Base-by-base conservation (phyloP, 2,113 vertebrate species). In the Desmodus rotundus region DNA sequence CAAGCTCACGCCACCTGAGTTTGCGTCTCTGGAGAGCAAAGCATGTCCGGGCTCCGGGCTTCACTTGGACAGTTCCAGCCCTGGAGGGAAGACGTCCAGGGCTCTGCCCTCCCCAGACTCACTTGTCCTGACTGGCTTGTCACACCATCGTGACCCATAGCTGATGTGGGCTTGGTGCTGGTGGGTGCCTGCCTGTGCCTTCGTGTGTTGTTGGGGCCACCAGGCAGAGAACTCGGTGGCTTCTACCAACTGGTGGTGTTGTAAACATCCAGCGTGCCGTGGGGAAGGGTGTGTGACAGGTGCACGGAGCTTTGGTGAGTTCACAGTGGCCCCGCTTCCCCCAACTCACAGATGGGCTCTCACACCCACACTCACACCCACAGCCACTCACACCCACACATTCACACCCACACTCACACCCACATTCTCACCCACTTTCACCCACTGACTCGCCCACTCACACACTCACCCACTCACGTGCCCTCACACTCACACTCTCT, bases 391-490 rank as follows among this genome's bases (percentile, higher is more conserved):
- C 36, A 4, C 7, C 31, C 58, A 63, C 12, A n/a, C 31, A 50
- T 50, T 50, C 47, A 14, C 47, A 50, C 47, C 47, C 7, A 14
- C 14, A 26, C 6, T 5, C 26, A 20, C 38, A 10, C 52, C 14
- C 50, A 52, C 50, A 43, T 43, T 17, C 50, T 3, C 50, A 52
- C 16, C 4, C 50, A 14, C 47, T 14, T 15, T 17, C 50, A 54
- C 52, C 5, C 52, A 54, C 5, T 54, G 5, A 54, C 52, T 19
- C 52, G 2, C 17, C 16, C 50, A 20, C 52, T 6, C 52, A 54
- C n/a, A n/a, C n/a, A n/a, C 26, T 1, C 20, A 4, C 28, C 1
- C 17, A 43, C 52, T 4, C n/a, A n/a, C n/a, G n/a, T n/a, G n/a
- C n/a, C n/a, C 12, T 3, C 6, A n/a, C 38, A 7, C 38, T 3